These are phyloP conservation scores for Pipistrellus pygmaeus DNA, from an alignment of 2,797 vertebrate species.

Conservation along the genomic window DNA sequence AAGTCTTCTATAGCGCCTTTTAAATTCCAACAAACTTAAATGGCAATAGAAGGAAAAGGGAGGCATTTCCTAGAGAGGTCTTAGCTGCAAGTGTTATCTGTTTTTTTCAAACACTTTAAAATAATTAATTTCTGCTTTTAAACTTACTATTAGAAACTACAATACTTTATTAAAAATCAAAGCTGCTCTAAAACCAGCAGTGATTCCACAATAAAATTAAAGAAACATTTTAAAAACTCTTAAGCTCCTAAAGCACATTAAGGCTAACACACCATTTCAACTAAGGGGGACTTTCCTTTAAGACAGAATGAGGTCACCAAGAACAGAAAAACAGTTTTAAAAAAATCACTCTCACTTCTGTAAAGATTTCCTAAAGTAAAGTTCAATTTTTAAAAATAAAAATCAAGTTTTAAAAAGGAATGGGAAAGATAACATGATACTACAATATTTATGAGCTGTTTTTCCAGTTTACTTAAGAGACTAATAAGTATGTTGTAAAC, in stretches of 20 bases:
- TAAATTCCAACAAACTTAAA: conserved; percentile 54
- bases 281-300: conserved; percentile 68
- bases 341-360: background rate
- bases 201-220: conserved; percentile 44
- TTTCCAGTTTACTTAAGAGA: conserved; percentile 62
- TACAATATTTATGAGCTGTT: conserved; percentile 45
- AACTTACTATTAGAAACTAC: conserved; percentile 52
- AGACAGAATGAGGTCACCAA: conserved; percentile 68
- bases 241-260: conserved; percentile 50
- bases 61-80: conserved; percentile 21
- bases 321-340: conserved; percentile 28
- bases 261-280: conserved; percentile 59
- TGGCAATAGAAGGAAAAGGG: background rate
- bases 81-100: conserved; percentile 20
- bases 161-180: conserved; percentile 55
- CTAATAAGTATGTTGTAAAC: conserved; percentile 47
- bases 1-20: conserved; percentile 19
- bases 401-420: conserved; percentile 52
- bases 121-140: conserved; percentile 61
- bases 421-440: conserved; percentile 32
- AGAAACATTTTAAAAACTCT: conserved; percentile 50
- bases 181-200: conserved; percentile 49
- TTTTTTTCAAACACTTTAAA: conserved; percentile 55
- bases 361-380: conserved; percentile 59
- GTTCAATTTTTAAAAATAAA: conserved; percentile 59